Evolutionary conservation across 2,888 invertebrate species (phyloP).

Genomic region (Agonopterix heracliana): DNA sequence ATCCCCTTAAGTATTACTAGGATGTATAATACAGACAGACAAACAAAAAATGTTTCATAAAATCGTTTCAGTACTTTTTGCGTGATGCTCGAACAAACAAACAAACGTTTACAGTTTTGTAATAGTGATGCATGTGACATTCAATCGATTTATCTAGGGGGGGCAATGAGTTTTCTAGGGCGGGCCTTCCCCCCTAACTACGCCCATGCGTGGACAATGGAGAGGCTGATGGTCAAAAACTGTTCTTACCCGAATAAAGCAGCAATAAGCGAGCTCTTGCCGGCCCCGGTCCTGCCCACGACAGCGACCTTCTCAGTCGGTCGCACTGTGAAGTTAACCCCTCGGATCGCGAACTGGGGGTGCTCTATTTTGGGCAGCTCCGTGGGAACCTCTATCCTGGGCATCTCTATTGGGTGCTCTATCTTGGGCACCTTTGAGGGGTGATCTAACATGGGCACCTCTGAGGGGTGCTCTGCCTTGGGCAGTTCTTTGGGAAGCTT

Average conservation of each 20-base stretch:
- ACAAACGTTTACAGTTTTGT: too few relatives aligned
- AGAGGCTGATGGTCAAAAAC: too few relatives aligned
- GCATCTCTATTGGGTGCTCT: not conserved
- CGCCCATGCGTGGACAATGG: too few relatives aligned
- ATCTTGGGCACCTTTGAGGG: conserved; percentile 62
- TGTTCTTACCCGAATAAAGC: conserved; percentile 80
- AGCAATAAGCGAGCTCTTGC: conserved; percentile 85
- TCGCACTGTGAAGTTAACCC: conserved; percentile 73
- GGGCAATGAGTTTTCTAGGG: too few relatives aligned
- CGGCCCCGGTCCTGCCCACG: conserved; percentile 89
- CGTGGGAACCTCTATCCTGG: conserved; percentile 7
- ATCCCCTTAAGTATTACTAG: too few relatives aligned
- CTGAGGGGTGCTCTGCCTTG: conserved; percentile 62
- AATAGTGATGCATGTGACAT: too few relatives aligned
- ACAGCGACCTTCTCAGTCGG: conserved; percentile 83
- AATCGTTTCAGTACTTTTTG: too few relatives aligned
- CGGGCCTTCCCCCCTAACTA: too few relatives aligned
- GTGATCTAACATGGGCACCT: conserved; percentile 16
- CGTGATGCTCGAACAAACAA: too few relatives aligned
- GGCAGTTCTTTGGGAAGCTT: conserved; percentile 33
- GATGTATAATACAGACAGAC: too few relatives aligned
- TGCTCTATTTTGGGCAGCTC: conserved; percentile 69
- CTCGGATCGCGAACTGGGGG: conserved; percentile 41
- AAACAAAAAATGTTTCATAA: too few relatives aligned
- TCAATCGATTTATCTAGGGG: too few relatives aligned